Conservation (phyloP, 2,113 vertebrate species). For the Pollachius pollachius region DNA sequence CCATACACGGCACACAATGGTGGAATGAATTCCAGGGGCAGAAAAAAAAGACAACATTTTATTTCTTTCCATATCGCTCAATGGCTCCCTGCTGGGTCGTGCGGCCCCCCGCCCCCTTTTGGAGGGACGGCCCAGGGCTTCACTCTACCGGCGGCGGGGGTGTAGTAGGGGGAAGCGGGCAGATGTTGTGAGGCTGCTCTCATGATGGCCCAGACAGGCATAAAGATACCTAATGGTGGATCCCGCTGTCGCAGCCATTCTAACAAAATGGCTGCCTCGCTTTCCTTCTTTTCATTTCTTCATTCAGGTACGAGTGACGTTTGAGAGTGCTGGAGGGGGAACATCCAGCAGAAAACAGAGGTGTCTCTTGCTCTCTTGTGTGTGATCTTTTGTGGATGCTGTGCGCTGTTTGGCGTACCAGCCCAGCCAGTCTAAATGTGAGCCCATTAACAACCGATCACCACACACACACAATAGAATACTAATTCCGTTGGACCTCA, state of each 20-base stretch:
- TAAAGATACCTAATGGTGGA: slow-evolving; percentile 61
- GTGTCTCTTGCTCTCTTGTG: slow-evolving; percentile 2
- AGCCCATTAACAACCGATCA: background rate
- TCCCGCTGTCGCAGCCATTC: slow-evolving; percentile 55
- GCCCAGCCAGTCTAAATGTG: background rate
- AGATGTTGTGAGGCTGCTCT: slow-evolving; percentile 62
- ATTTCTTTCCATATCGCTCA: slow-evolving; percentile 51
- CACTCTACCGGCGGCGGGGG: slow-evolving; percentile 47
- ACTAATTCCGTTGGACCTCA: slow-evolving; percentile 37
- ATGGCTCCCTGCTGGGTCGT: slow-evolving; percentile 57
- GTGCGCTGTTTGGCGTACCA: too few relatives aligned
- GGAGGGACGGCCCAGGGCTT: slow-evolving; percentile 37
- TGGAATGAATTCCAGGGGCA: slow-evolving; percentile 28
- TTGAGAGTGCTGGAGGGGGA: slow-evolving; percentile 1
- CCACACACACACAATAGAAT: slow-evolving; percentile 40
- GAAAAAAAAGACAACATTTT: slow-evolving; percentile 39
- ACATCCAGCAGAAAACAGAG: slow-evolving; percentile 28
- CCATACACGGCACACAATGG: slow-evolving; percentile 47
- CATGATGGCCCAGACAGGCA: slow-evolving; percentile 59
- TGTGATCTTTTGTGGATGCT: too few relatives aligned
- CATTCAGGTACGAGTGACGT: slow-evolving; percentile 18
- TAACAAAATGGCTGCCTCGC: slow-evolving; percentile 51
- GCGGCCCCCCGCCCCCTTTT: slow-evolving; percentile 41
- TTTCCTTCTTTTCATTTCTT: slow-evolving; percentile 23
- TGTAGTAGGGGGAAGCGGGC: slow-evolving; percentile 51